phyloP scores from a whole-genome alignment of 2,888 invertebrate genomes.

The Corythucha ciliata region DNA sequence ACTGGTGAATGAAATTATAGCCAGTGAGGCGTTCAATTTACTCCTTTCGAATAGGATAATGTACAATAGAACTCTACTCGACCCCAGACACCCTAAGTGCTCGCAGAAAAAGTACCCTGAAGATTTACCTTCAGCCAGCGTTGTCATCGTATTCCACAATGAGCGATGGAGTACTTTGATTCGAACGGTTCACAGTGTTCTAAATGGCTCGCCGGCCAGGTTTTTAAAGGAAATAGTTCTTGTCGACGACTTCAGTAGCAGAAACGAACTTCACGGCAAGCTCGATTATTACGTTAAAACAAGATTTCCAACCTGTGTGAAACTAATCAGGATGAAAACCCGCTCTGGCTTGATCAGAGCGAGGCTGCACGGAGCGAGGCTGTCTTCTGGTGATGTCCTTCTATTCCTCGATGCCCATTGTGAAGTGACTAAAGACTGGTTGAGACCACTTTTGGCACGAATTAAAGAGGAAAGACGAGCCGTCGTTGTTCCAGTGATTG shows the following conservation, averaged over 20 bases:
- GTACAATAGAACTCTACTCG: conserved; percentile 67
- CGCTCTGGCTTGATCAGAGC: conserved; percentile 73
- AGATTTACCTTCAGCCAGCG: conserved; percentile 56
- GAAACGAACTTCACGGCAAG: conserved; percentile 54
- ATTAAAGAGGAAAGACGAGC: conserved; percentile 33
- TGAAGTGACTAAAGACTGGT: conserved; percentile 55
- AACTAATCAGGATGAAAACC: conserved; percentile 58
- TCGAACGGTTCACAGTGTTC: conserved; percentile 74
- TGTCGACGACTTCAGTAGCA: conserved; percentile 82
- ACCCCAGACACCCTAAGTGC: conserved; percentile 44
- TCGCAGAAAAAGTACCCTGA: conserved; percentile 52
- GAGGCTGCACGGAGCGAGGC: conserved; percentile 73
- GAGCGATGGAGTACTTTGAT: conserved; percentile 78
- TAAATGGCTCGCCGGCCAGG: conserved; percentile 58
- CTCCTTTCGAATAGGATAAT: conserved; percentile 79
- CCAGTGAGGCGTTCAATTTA: conserved; percentile 83
- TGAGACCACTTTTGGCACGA: conserved; percentile 43
- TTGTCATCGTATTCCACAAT: conserved; percentile 78
- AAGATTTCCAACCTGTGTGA: conserved; percentile 59
- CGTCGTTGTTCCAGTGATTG: conserved; percentile 44
- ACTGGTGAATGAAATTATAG: conserved; percentile 55
- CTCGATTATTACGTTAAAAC: conserved; percentile 69
- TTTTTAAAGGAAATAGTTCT: conserved; percentile 83
- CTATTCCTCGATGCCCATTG: conserved; percentile 88
- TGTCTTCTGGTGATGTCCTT: conserved; percentile 67